These are phyloP conservation scores for Aproaerema taeniolella DNA, from an alignment of 2,888 invertebrate species.

Conservation along the genomic window DNA sequence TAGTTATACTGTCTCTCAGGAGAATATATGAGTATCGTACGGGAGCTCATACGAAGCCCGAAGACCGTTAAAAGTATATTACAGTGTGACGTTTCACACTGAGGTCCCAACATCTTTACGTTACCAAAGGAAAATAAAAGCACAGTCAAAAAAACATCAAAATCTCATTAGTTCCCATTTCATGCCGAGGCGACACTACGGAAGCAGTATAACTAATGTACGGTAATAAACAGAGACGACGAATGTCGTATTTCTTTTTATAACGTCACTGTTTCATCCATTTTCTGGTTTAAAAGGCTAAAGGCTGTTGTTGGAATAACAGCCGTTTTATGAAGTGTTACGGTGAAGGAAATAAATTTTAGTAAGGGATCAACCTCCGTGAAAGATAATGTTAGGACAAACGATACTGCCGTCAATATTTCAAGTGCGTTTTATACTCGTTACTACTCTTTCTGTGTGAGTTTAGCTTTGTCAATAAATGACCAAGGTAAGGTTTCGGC, in stretches of 20 bases:
- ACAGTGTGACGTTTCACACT: slow-evolving; percentile 37
- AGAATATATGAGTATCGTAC: slow-evolving; percentile 4
- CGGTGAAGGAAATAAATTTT: slow-evolving; percentile 3
- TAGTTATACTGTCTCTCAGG: neutral
- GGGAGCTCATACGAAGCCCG: slow-evolving; percentile 14
- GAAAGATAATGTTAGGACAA: neutral
- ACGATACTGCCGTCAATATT: neutral
- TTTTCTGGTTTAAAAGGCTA: slow-evolving; percentile 68
- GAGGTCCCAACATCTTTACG: slow-evolving; percentile 47
- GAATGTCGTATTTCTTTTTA: slow-evolving; percentile 75
- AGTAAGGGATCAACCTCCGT: slow-evolving; percentile 5
- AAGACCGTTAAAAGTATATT: slow-evolving; percentile 31
- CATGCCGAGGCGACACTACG: slow-evolving; percentile 75
- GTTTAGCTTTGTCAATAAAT: too few species aligned
- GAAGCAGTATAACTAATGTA: slow-evolving; percentile 77
- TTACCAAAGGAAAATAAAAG: slow-evolving; percentile 68
- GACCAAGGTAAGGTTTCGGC: too few species aligned
- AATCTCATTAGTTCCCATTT: slow-evolving; percentile 77
- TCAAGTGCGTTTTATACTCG: too few species aligned
- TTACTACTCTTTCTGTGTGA: too few species aligned
- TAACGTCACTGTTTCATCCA: slow-evolving; percentile 65
- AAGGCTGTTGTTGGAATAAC: slow-evolving; percentile 40
- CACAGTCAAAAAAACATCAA: slow-evolving; percentile 78
- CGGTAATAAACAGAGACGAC: slow-evolving; percentile 72
- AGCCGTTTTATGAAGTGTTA: slow-evolving; percentile 23